phyloP scores from a whole-genome alignment of 1,140 invertebrate species.

The Aphelenchoides besseyi region DNA sequence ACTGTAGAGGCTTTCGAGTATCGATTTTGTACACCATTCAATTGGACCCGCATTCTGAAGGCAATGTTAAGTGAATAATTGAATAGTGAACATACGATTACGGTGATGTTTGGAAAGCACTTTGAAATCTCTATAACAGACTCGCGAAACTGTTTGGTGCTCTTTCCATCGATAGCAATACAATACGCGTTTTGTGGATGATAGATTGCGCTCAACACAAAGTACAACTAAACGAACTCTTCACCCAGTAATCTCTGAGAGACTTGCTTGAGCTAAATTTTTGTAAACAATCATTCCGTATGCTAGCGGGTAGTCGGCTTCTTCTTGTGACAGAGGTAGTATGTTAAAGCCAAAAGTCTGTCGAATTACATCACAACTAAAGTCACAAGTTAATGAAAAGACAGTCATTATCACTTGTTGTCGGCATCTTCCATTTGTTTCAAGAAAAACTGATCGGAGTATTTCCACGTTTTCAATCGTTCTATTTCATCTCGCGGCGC shows the following conservation, averaged over 20 bases:
- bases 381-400: not conserved
- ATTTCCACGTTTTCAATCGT: not conserved
- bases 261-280: too few relatives aligned
- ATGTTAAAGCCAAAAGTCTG: slow-evolving; percentile 13
- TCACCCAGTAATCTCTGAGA: too few relatives aligned
- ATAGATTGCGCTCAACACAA: slow-evolving; percentile 30
- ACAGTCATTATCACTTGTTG: not conserved
- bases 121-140: slow-evolving; percentile 10
- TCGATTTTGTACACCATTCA: slow-evolving; percentile 26
- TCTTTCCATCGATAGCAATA: slow-evolving; percentile 36
- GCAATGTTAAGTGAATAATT: slow-evolving; percentile 22
- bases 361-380: slow-evolving; percentile 15
- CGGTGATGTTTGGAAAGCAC: slow-evolving; percentile 40
- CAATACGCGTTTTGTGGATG: slow-evolving; percentile 44
- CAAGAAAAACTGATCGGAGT: not conserved
- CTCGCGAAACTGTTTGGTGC: slow-evolving; percentile 25
- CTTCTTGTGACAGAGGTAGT: slow-evolving; percentile 13
- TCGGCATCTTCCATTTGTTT: not conserved
- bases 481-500: not conserved
- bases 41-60: slow-evolving; percentile 32
- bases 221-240: too few relatives aligned
- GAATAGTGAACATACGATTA: slow-evolving; percentile 30
- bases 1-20: slow-evolving; percentile 22
- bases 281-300: slow-evolving; percentile 29
- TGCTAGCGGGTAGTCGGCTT: slow-evolving; percentile 21